Conservation (phyloP, 1,140 invertebrate species). For the Cataglyphis hispanica region DNA sequence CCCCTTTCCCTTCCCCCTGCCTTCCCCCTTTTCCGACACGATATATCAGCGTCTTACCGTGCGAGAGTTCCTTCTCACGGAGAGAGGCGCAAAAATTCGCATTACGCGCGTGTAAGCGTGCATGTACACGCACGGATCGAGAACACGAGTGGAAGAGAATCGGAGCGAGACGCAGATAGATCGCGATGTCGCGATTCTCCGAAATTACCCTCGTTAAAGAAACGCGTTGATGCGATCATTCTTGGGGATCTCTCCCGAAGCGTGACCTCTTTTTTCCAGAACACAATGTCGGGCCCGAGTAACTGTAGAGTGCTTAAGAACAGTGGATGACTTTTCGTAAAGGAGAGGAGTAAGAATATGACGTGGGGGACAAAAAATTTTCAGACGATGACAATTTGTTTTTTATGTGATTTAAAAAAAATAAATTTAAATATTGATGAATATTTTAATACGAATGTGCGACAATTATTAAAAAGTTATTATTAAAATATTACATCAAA, state of each 20-base stretch:
- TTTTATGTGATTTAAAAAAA: background rate
- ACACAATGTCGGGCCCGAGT: background rate
- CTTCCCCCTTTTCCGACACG: slow-evolving; percentile 20
- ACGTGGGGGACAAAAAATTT: background rate
- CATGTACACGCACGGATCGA: slow-evolving; percentile 1
- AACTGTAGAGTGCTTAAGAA: background rate
- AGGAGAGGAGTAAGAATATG: background rate
- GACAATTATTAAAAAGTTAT: background rate
- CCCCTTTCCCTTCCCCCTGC: background rate
- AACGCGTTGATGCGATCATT: slow-evolving; percentile 50
- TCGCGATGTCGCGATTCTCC: slow-evolving; percentile 33
- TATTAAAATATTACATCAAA: background rate
- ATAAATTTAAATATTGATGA: background rate
- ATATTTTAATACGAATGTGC: no score
- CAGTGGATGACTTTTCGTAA: background rate
- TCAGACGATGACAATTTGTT: background rate
- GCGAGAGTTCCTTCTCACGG: slow-evolving; percentile 75
- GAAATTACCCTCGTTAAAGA: slow-evolving; percentile 62
- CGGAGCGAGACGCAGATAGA: slow-evolving; percentile 43
- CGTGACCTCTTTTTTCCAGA: slow-evolving; percentile 47
- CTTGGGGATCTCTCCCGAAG: slow-evolving; percentile 16
- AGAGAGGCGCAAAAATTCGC: slow-evolving; percentile 69
- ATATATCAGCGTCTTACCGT: slow-evolving; percentile 69
- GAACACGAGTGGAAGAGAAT: slow-evolving; percentile 27
- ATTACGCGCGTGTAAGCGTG: slow-evolving; percentile 5